Evolutionary conservation across 2,888 invertebrate genomes (phyloP).

Genomic region (Pollenia labialis): DNA sequence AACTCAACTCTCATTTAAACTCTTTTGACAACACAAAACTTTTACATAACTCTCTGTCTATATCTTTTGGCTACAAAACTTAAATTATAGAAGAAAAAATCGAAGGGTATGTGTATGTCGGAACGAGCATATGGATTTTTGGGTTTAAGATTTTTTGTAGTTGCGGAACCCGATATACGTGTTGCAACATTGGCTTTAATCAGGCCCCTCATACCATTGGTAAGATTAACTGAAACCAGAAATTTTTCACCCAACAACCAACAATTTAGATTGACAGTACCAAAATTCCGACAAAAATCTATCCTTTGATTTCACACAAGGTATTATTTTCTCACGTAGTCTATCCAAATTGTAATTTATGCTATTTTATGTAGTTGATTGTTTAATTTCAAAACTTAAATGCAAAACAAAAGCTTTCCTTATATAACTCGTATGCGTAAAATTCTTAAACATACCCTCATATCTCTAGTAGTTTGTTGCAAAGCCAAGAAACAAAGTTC

Average conservation of each 20-base stretch:
- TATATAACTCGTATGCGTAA: constrained; percentile 1
- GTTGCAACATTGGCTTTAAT: constrained; percentile 81
- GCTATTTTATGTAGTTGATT: constrained; percentile 39
- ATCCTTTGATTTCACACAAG: constrained; percentile 40
- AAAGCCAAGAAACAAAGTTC: constrained; percentile 12
- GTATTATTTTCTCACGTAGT: constrained; percentile 13
- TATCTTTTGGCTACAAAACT: constrained; percentile 48
- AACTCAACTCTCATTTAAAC: neutral
- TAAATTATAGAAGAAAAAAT: constrained; percentile 78
- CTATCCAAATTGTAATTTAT: constrained; percentile 31
- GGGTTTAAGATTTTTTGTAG: constrained; percentile 81
- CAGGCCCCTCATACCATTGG: constrained; percentile 82
- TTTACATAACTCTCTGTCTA: constrained; percentile 64
- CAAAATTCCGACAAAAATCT: constrained; percentile 49
- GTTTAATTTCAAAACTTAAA: neutral
- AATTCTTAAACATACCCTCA: constrained; percentile 53
- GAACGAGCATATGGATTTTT: constrained; percentile 80
- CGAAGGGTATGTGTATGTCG: constrained; percentile 76
- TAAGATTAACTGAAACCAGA: constrained; percentile 75
- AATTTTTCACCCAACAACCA: constrained; percentile 1
- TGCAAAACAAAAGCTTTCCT: neutral
- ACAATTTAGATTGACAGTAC: neutral
- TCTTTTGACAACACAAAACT: constrained; percentile 66
- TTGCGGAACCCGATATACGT: constrained; percentile 81
- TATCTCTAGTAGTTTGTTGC: constrained; percentile 61